Percentiles rank a stretch among this genome's conserved stretches.
Evolutionary conservation across 2,113 vertebrate species (phyloP).

Genomic region (Syrrhaptes paradoxus): DNA sequence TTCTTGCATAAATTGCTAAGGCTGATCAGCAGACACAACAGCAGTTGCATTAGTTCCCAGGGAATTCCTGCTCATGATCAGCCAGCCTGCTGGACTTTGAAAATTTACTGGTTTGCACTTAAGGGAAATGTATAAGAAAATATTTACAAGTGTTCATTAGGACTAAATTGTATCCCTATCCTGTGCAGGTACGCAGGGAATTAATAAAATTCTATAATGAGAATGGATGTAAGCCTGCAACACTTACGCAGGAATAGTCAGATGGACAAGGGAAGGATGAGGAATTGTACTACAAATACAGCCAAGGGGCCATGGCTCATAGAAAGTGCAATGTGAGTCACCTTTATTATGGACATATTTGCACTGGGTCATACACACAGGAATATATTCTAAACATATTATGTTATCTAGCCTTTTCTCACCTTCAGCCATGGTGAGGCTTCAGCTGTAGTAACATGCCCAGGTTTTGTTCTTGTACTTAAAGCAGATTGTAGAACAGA

Average conservation of each 20-base stretch:
- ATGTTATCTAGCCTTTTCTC: neutral
- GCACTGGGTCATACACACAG: neutral
- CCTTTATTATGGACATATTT: neutral
- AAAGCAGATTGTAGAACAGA: neutral
- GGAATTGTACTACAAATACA: neutral
- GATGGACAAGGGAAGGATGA: neutral
- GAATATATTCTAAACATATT: neutral
- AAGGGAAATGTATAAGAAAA: conserved; percentile 35
- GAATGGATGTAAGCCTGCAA: conserved; percentile 1
- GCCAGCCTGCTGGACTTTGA: conserved; percentile 23
- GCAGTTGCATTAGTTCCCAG: neutral
- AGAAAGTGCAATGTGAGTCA: neutral
- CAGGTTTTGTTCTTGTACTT: neutral
- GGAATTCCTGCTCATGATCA: conserved; percentile 36
- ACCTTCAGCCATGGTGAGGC: neutral
- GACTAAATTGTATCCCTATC: conserved; percentile 40
- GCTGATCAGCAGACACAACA: conserved; percentile 34
- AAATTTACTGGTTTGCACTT: conserved; percentile 33
- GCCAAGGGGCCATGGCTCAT: neutral
- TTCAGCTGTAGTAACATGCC: neutral
- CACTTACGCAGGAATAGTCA: neutral
- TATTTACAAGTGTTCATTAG: conserved; percentile 51
- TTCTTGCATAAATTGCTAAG: neutral
- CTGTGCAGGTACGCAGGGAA: neutral
- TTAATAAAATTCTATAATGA: conserved; percentile 23